Base-by-base conservation (phyloP, 2,888 invertebrate genomes). In the Netelia fuscicornis region DNA sequence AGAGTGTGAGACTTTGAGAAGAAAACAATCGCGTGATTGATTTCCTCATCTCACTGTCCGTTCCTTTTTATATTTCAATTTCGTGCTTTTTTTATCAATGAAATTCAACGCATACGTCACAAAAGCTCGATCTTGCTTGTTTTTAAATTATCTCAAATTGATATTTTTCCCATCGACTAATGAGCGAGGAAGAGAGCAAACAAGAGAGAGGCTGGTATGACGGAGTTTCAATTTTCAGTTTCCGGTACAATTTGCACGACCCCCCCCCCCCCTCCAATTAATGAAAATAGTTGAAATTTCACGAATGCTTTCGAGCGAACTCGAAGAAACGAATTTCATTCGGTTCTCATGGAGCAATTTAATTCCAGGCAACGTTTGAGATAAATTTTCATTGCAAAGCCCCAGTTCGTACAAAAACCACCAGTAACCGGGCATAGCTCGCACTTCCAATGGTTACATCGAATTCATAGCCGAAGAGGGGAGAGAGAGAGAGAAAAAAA, bases 1-100 rank as follows among this genome's bases (percentile, higher is more conserved):
- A 77, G 67, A 68, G 58, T 25, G 67, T 17, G 77, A 25, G 13
- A 56, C 58, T 77, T 68, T 68, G 58, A 68, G 58, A 77, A 77
- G 42, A 56, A 56, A 77, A 58, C 25, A 56, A 68, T 77, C 44
- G 37, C 37, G 77, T 58, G 58, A 67, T 58, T 77, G 58, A 77
- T 77, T 58, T 25, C 30, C 67, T 37, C 17, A 2, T 44, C 56
- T 58, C 58, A 9, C 44, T 37, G 23, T 44, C 54, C 8, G 5
- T 42, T 37, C 8, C 9, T 20, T 10, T 20, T 20, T 20, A 17
- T 20, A 13, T n/a, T 30, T 30, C 17, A 11, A 2, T 30, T n/a
- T 64, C 30, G 6, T 2, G 20, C 20, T 6, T 23, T 8, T 17
- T 9, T 11, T 54, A 11, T 10, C 54, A 30, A 13, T 37, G 58